These are phyloP conservation scores for Drosophila miranda DNA, from an alignment of 1,140 invertebrate genomes.

Conservation along the genomic window DNA sequence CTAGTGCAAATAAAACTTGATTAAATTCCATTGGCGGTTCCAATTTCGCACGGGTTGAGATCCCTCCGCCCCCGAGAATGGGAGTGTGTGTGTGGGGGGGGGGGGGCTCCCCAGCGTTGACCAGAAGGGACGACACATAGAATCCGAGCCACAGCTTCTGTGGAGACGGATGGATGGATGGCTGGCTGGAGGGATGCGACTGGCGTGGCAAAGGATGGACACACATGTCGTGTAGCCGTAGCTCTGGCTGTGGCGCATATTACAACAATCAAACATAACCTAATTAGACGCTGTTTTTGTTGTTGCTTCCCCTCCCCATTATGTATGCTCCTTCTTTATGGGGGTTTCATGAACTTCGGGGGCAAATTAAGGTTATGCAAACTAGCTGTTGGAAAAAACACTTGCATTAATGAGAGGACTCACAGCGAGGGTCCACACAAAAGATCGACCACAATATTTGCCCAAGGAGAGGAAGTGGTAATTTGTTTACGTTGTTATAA, in stretches of 20 bases:
- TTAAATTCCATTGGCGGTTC: conserved; percentile 76
- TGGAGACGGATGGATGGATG: conserved; percentile 23
- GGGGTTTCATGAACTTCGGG: too few species aligned
- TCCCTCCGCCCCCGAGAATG: not conserved
- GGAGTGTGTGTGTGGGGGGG: conserved; percentile 14
- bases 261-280: conserved; percentile 78
- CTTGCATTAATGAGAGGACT: too few species aligned
- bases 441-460: too few species aligned
- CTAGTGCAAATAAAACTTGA: conserved; percentile 79
- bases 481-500: too few species aligned
- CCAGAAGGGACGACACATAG: conserved; percentile 14
- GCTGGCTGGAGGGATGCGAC: not conserved
- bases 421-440: too few species aligned
- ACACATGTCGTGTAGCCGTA: not conserved
- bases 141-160: conserved; percentile 12
- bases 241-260: conserved; percentile 34
- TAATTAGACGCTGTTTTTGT: conserved; percentile 52
- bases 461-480: too few species aligned
- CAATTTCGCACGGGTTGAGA: conserved; percentile 54
- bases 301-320: conserved; percentile 1
- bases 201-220: not conserved
- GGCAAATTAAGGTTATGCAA: too few species aligned
- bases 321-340: too few species aligned
- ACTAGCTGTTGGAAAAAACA: too few species aligned
- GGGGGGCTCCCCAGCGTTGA: conserved; percentile 27